Evolutionary conservation across 2,888 invertebrate species (phyloP).

Genomic region (Pimpla rufipes): DNA sequence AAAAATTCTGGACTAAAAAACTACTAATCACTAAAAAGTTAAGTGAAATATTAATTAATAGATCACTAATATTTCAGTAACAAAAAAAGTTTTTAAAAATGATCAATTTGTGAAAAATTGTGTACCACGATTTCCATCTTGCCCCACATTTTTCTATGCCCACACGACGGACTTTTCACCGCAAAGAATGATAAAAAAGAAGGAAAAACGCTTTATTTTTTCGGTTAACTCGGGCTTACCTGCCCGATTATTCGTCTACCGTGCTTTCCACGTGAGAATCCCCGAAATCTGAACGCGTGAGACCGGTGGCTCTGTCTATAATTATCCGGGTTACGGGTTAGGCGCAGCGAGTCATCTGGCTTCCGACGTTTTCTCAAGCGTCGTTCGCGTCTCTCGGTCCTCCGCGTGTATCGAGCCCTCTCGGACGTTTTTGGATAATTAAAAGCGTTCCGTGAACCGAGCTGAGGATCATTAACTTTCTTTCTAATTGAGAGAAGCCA

Average conservation of each 20-base stretch:
- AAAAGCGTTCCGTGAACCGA: conserved; percentile 57
- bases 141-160: no score
- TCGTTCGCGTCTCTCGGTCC: not conserved
- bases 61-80: no score
- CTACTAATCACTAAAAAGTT: no score
- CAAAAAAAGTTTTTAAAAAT: no score
- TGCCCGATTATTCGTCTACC: conserved; percentile 29
- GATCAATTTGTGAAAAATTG: no score
- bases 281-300: conserved; percentile 50
- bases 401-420: conserved; percentile 16
- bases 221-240: no score
- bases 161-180: no score
- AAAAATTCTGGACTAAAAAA: no score
- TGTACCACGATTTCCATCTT: no score
- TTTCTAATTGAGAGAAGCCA: conserved; percentile 63
- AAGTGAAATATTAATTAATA: no score
- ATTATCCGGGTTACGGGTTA: conserved; percentile 41
- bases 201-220: no score
- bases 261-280: conserved; percentile 29
- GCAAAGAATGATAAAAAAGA: no score
- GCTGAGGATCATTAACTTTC: conserved; percentile 64
- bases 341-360: conserved; percentile 34
- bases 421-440: conserved; percentile 55
- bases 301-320: conserved; percentile 48
- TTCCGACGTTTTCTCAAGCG: conserved; percentile 50